Evolutionary conservation across 2,797 vertebrate genomes (phyloP), one percentile per base, ranked within the genome.

Genomic region (Mionectes olivaceus): DNA sequence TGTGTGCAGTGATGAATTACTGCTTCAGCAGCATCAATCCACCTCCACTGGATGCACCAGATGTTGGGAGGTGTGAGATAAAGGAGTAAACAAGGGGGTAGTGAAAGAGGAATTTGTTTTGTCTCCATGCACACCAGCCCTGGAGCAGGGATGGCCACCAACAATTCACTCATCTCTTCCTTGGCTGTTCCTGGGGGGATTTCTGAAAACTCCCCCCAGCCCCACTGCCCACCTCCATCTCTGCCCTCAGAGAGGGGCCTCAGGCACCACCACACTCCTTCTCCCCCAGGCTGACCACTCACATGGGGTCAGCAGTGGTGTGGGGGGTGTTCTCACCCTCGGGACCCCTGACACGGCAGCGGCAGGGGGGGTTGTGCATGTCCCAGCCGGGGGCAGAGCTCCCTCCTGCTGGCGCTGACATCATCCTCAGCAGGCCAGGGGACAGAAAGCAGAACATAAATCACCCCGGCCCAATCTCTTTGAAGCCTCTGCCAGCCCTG

Each of bases 21-120:
- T 1, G 27, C 83, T 35, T 6, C 8, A 16, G 74, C 80, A 65
- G 89, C 86, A 27, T 14, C 30, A 41, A 13, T 7, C 83, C 93
- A 67, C 90, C 90, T 76, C 96, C 17, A 10, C 75, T 35, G 83
- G 87, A 77, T 33, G 82, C 25, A 4, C 94, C 96, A 96, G 96
- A 96, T 96, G 96, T 89, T 61, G 83, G 86, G 92, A 93, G 60
- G 94, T 6, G 30, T 0, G 18, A 95, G 90, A 85, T 0, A 25
- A 73, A 59, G 44, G 56, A 70, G 71, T 49, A 91, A 95, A 89
- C 82, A 83, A 39, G 17, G 37, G 4, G 9, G 21, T 3, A 24
- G 55, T 35, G 59, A 64, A 52, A 18, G n/a, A 60, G n/a, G 61
- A 84, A 35, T 83, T 33, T 33, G 68, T 32, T 91, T 67, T 52